Conservation (phyloP, 1,140 invertebrate genomes). For the Drosophila varians region DNA sequence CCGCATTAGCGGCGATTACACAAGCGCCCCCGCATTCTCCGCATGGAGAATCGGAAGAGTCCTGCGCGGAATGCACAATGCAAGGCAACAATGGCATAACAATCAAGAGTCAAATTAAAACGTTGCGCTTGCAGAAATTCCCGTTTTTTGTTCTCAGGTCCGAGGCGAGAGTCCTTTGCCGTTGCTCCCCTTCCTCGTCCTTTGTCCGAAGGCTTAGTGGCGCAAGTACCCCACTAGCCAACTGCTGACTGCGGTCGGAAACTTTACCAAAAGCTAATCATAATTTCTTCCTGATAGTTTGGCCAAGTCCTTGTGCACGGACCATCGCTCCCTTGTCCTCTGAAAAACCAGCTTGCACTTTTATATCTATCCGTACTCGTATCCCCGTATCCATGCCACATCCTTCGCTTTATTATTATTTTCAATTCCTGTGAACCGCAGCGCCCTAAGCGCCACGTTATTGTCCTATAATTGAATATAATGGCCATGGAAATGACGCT, state of each 20-base stretch:
- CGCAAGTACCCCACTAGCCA: conserved; percentile 38
- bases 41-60: background rate
- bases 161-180: background rate
- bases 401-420: conserved; percentile 72
- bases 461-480: conserved; percentile 81
- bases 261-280: conserved; percentile 77
- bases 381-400: too few species aligned
- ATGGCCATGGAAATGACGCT: conserved; percentile 70
- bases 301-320: conserved; percentile 43
- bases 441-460: conserved; percentile 72
- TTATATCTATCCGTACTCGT: conserved; percentile 68
- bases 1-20: conserved; percentile 64
- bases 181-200: background rate
- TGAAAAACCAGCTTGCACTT: conserved; percentile 61
- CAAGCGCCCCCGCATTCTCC: conserved; percentile 30
- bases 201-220: conserved; percentile 22
- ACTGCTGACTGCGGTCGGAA: conserved; percentile 69
- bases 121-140: conserved; percentile 60
- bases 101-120: conserved; percentile 64
- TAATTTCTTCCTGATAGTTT: conserved; percentile 70
- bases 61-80: conserved; percentile 19
- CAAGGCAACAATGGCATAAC: conserved; percentile 49
- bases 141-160: conserved; percentile 39
- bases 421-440: conserved; percentile 74
- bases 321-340: conserved; percentile 5